Evolutionary conservation across 2,113 vertebrate genomes (phyloP), one percentile per base, ranked within the genome.

Genomic region (Cyrtonyx montezumae): DNA sequence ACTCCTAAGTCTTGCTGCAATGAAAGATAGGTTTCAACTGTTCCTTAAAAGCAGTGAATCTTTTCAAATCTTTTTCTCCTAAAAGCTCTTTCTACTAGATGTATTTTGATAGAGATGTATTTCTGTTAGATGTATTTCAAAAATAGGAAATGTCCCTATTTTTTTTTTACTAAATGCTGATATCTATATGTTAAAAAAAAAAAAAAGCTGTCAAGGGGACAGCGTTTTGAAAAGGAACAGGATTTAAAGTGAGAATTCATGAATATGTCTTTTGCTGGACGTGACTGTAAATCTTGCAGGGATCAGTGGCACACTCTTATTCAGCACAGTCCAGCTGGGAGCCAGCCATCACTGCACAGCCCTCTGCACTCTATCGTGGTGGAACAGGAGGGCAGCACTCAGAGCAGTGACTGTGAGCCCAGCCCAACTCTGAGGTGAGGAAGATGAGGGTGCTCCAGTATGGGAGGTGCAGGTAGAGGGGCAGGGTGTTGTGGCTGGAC

Each of bases 181-280:
- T 95, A 95, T 96, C 95, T 94, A 93, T 95, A 94, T 74, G 79
- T 92, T 93, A 90, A 94, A 96, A 53, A 95, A 94, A 93, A 93
- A 93, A 92, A 94, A 92, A 65, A 53, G 26, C 15, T 78, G 87
- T 94, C 93, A 91, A 92, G 94, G 89, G 87, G 91, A 94, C 87
- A 83, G 68, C 59, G 70, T 85, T 96, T 94, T 94, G 12, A 93
- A 96, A 87, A 21, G 76, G 75, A 94, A 93, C 74, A 55, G 84
- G 89, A 85, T 94, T 95, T 91, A 92, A 96, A 93, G 81, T 87
- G 71, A 94, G 89, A 85, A 95, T 95, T 95, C 92, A 93, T 91
- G 87, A 94, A 91, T 93, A 85, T 85, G 84, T 76, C 84, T 95
- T 95, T 92, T 71, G 71, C 76, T 87, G 56, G 28, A 30, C 84